phyloP scores from a whole-genome alignment of 2,113 vertebrate species.

The Chunga burmeisteri region DNA sequence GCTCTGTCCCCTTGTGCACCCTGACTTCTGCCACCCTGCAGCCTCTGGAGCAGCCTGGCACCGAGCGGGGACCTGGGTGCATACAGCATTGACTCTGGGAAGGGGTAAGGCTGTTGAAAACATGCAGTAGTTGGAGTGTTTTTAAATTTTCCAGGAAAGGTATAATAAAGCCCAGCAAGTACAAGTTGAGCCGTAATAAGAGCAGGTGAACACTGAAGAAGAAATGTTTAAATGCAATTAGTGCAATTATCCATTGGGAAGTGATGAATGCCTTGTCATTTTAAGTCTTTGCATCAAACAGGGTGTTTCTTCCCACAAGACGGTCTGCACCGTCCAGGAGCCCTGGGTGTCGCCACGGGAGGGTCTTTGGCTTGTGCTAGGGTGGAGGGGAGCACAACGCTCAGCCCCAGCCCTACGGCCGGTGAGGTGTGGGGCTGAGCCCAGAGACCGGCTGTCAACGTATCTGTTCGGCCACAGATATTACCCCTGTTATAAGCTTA shows the following conservation, averaged over 20 bases:
- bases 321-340: neutral
- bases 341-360: neutral
- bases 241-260: neutral
- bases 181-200: neutral
- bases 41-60: neutral
- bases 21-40: neutral
- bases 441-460: accelerated
- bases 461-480: neutral
- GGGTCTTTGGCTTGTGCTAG: neutral
- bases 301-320: neutral
- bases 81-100: accelerated
- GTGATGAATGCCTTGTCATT: accelerated
- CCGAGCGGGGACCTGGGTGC: accelerated
- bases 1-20: neutral
- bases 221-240: neutral
- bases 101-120: neutral
- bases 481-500: neutral
- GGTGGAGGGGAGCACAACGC: neutral
- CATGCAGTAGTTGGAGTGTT: neutral
- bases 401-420: neutral
- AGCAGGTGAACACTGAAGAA: neutral
- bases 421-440: neutral
- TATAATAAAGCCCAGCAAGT: neutral
- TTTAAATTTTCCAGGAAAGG: neutral
- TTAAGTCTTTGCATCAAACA: neutral